Percentiles rank a stretch among this genome's conserved stretches.
Conservation (phyloP, 2,888 invertebrate species). For the Escarpia spicata region DNA sequence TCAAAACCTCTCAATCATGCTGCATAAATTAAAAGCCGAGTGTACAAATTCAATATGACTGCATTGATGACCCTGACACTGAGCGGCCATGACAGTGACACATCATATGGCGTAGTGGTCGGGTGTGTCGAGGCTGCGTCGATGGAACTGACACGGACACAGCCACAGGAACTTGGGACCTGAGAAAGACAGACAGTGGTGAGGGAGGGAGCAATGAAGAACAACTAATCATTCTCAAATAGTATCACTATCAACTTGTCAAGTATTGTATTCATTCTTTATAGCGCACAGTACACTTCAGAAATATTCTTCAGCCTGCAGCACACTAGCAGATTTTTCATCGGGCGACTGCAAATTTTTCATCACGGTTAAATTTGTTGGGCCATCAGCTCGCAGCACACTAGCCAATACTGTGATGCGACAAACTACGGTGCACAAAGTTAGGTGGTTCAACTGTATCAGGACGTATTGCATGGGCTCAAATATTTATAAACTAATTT, state of each 20-base stretch:
- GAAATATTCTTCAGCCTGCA: too few species aligned
- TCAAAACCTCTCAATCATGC: not conserved
- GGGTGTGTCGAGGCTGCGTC: slow-evolving; percentile 26
- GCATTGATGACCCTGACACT: not conserved
- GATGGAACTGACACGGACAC: slow-evolving; percentile 72
- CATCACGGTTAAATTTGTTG: too few species aligned
- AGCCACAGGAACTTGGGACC: slow-evolving; percentile 79
- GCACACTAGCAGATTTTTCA: too few species aligned
- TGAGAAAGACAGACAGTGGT: slow-evolving; percentile 39
- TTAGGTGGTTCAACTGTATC: too few species aligned
- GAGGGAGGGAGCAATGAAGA: not conserved
- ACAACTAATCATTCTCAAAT: not conserved
- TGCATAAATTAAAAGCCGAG: not conserved
- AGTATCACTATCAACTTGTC: not conserved
- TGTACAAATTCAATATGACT: not conserved
- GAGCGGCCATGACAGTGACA: not conserved
- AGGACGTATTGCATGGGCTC: too few species aligned
- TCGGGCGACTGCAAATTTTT: too few species aligned
- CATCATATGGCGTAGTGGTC: slow-evolving; percentile 36
- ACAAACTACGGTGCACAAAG: too few species aligned
- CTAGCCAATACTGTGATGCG: too few species aligned
- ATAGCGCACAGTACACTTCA: too few species aligned
- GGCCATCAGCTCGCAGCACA: too few species aligned
- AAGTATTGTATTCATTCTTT: not conserved
- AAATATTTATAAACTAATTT: too few species aligned